Evolutionary conservation across 2,113 vertebrate genomes (phyloP), one percentile per base, ranked within the genome.

Genomic region (Morone saxatilis): DNA sequence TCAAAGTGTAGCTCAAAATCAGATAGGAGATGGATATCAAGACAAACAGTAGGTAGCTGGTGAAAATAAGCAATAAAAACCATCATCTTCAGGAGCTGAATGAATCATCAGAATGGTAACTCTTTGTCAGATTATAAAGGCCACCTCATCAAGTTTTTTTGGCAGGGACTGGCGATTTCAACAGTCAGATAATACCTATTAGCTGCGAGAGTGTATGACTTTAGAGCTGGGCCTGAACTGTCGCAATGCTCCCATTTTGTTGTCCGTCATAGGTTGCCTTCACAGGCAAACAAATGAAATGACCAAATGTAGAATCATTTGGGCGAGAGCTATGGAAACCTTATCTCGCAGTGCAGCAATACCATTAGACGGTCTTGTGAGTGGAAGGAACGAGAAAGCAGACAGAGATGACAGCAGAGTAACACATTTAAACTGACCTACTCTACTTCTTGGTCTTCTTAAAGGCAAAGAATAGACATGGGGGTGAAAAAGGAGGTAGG

Each of bases 341-440:
- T 56, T 45, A 79, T 76, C 70, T 74, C 12, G 3, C 31, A 59
- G 22, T 31, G 51, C 57, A 25, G 59, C 12, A n/a, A 57, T 43
- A 36, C 7, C 22, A 63, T 71, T 5, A 43, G 41, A 59, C 41
- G 11, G 48, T 51, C 53, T 66, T 1, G 2, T 50, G 80, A 62
- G 25, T 11, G 54, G 78, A 65, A 80, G 70, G 76, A 83, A 69
- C 57, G 76, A 79, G 75, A 41, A 62, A 61, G 69, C 47, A 51
- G 65, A 74, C 22, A 0, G 38, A 53, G 50, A 31, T 56, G 83
- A 85, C 62, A 40, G 47, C 11, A 0, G 17, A 60, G 48, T 72
- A 71, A 83, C 75, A 83, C 12, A 6, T 51, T 80, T 74, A 40
- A 61, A 73, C 16, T 77, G 69, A 74, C 84, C 81, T 78, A 51